Base-by-base conservation (phyloP, 2,888 invertebrate species). In the Sminthurinus aureus region DNA sequence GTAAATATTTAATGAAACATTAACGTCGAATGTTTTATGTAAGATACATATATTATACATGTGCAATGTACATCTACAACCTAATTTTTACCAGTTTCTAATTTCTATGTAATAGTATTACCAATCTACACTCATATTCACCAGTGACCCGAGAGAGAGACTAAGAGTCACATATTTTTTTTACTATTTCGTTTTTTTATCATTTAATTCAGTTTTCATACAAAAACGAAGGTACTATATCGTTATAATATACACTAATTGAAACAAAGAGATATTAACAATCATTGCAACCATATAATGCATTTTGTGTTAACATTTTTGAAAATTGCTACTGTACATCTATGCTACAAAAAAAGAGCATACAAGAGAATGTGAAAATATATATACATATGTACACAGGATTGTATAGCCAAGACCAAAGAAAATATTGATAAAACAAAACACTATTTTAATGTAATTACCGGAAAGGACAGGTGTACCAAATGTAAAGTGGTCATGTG, bases 321-420 rank as follows among this genome's bases (percentile, higher is more conserved):
- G 38, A 38, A 38, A 6, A 38, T 38, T 38, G 38, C 38, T 38
- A 38, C 38, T 38, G 38, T 38, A 38, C 38, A 38, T 38, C 6
- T 38, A 38, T 38, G 38, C 38, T 38, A 38, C 1, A 38, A 38
- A 38, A 38, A 6, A 6, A 6, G 38, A 58, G 2, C 2, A 58
- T 58, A 58, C 9, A 18, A 58, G 13, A 58, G 18, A 58, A 58
- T 2, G 3, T 2, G 58, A 58, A 58, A 58, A 11, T 58, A 18
- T 58, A 58, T 58, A 58, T 15, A 18, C 13, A 15, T 2, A 58
- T 58, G 18, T 13, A 69, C 69, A 26, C 24, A 24, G 24, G 12
- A 71, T 22, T 20, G 22, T 67, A 24, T 71, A 9, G 71, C 71
- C 24, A 71, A 71, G 71, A 71, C 71, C 71, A 71, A 71, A 71